A percentile compares a stretch with the other conserved stretches of the same genome.
Conservation (phyloP, 2,797 vertebrate species). For the Taeniopygia guttata region DNA sequence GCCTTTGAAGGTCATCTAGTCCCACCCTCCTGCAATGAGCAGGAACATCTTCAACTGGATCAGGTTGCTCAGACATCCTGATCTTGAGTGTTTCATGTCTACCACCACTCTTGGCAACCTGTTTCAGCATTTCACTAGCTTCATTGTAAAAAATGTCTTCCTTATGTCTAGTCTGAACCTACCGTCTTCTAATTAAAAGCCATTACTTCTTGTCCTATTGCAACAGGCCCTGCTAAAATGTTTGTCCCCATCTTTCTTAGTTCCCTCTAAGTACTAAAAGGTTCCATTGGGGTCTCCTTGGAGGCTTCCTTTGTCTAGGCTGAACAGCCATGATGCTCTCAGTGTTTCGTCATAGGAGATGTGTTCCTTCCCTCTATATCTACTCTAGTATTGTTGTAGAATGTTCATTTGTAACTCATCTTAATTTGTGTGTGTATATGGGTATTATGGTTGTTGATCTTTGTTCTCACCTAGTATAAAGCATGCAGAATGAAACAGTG, state of each 20-base stretch:
- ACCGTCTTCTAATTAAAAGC: neutral
- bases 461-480: neutral
- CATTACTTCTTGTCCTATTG: neutral
- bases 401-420: neutral
- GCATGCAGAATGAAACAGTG: neutral
- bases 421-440: neutral
- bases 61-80: neutral
- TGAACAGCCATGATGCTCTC: neutral
- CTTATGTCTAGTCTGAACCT: neutral
- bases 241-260: neutral
- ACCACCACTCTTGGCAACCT: no score
- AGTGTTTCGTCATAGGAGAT: neutral
- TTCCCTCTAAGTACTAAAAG: neutral
- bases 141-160: neutral
- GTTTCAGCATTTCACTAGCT: neutral
- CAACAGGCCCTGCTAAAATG: neutral
- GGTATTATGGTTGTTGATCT: neutral
- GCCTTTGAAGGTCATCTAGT: neutral
- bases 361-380: neutral
- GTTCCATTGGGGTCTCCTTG: neutral
- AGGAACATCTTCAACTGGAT: neutral
- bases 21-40: neutral
- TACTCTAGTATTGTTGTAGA: neutral
- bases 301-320: neutral
- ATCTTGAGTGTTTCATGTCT: neutral